Percentiles rank a stretch among this genome's conserved stretches.
Conservation (phyloP, 2,888 invertebrate species). For the Drosophila robusta region DNA sequence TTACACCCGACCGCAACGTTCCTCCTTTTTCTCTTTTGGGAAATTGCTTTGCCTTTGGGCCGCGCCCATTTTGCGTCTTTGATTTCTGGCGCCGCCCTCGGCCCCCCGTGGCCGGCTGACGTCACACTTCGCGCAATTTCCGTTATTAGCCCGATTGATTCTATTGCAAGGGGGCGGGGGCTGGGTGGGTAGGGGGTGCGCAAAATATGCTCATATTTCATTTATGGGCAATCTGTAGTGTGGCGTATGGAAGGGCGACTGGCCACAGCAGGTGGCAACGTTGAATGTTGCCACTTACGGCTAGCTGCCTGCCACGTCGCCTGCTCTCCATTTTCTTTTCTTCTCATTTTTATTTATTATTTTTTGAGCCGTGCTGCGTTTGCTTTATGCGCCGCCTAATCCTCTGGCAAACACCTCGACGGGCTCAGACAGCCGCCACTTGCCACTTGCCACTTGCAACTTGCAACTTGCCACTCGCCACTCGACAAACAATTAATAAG, state of each 20-base stretch:
- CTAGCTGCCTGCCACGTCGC: conserved; percentile 1
- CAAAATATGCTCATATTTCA: conserved; percentile 43
- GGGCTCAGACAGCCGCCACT: conserved; percentile 24
- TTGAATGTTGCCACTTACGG: not conserved
- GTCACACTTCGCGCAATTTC: conserved; percentile 63
- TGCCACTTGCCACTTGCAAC: conserved; percentile 36
- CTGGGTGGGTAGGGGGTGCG: not conserved
- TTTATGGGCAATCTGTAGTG: conserved; percentile 28
- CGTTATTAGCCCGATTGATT: conserved; percentile 80
- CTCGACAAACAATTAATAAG: conserved; percentile 76
- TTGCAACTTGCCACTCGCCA: conserved; percentile 40
- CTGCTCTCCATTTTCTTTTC: not conserved
- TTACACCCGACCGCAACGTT: too few species aligned
- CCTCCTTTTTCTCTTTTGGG: conserved; percentile 15
- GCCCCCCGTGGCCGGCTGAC: not conserved
- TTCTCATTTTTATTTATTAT: not conserved
- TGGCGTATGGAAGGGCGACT: not conserved
- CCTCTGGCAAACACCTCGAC: conserved; percentile 66
- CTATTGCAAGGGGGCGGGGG: conserved; percentile 44
- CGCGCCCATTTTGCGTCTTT: conserved; percentile 29
- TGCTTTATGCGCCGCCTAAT: conserved; percentile 42
- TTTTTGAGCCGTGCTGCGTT: not conserved
- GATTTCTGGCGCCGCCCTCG: conserved; percentile 17
- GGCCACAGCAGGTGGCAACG: conserved; percentile 32
- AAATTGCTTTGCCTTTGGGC: conserved; percentile 50